Evolutionary conservation across 1,140 invertebrate species (phyloP).

Genomic region (Ladona fulva): DNA sequence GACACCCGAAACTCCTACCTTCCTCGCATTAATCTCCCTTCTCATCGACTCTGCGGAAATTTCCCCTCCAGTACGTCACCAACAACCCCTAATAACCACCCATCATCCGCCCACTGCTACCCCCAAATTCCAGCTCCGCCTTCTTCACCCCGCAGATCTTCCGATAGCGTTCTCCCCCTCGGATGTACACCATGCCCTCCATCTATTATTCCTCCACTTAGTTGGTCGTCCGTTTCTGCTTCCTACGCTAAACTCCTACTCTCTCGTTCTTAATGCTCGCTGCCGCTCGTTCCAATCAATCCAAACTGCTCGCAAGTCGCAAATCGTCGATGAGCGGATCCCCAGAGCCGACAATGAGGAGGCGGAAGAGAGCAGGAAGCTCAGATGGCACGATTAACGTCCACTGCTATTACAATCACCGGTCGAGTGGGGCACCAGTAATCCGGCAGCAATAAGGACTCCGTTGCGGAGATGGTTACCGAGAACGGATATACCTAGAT

Average conservation of each 20-base stretch:
- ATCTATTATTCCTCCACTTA: constrained; percentile 10
- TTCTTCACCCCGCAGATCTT: not conserved
- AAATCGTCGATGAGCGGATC: not conserved
- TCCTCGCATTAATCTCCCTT: not conserved
- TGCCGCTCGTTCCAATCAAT: not conserved
- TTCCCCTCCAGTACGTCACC: not conserved
- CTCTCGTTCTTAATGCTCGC: not conserved
- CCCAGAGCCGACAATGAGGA: not conserved
- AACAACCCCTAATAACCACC: not conserved
- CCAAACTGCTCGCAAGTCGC: not conserved
- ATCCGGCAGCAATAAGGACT: not conserved
- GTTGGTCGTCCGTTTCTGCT: not conserved
- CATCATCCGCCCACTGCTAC: not conserved
- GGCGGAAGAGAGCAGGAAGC: not conserved
- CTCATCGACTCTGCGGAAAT: not conserved
- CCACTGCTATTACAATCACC: not conserved
- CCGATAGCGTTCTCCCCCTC: not conserved
- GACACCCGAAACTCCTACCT: not conserved
- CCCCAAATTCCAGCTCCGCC: not conserved
- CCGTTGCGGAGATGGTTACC: no score
- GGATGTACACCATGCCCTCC: not conserved
- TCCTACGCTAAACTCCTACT: not conserved
- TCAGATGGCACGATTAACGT: not conserved
- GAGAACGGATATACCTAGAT: no score
- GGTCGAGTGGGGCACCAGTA: not conserved